Percentiles rank a stretch among this genome's conserved stretches.
Conservation (phyloP, 2,797 vertebrate species). For the Podarcis siculus region DNA sequence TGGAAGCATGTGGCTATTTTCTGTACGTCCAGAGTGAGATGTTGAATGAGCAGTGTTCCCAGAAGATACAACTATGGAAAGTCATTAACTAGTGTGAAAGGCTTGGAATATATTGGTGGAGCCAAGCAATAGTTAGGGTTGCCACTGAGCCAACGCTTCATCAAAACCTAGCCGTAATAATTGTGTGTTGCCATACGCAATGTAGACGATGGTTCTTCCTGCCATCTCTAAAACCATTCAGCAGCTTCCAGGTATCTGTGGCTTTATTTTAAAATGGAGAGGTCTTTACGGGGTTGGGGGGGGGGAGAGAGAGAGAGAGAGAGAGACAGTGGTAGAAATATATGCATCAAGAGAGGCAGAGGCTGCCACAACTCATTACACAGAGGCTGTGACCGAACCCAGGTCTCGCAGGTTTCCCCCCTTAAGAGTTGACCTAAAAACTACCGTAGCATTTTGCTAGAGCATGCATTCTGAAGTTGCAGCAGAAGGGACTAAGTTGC, state of each 20-base stretch:
- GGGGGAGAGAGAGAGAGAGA: background rate
- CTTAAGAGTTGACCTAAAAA: slow-evolving; percentile 85
- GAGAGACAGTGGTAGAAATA: slow-evolving; percentile 59
- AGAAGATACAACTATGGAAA: background rate
- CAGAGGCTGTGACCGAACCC: slow-evolving; percentile 75
- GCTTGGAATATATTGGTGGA: slow-evolving; percentile 46
- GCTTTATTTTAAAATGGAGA: slow-evolving; percentile 48
- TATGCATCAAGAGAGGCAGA: slow-evolving; percentile 67
- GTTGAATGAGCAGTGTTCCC: background rate
- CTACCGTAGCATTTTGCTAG: slow-evolving; percentile 80
- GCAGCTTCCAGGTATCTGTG: slow-evolving; percentile 16
- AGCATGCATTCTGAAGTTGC: slow-evolving; percentile 78
- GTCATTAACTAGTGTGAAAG: background rate
- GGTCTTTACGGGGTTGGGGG: slow-evolving; percentile 45
- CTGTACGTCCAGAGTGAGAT: background rate
- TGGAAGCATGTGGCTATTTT: background rate
- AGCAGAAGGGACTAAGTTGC: slow-evolving; percentile 80
- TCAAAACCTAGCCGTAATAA: slow-evolving; percentile 64
- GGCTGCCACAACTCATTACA: slow-evolving; percentile 74
- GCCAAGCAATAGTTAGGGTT: slow-evolving; percentile 58
- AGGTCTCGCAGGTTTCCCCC: slow-evolving; percentile 75
- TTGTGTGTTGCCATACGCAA: slow-evolving; percentile 49
- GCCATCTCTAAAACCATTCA: slow-evolving; percentile 12
- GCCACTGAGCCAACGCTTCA: slow-evolving; percentile 67
- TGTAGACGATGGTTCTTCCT: slow-evolving; percentile 38